Evolutionary conservation across 2,888 invertebrate species (phyloP), one percentile per base, ranked within the genome.

Genomic region (Latheticus oryzae): DNA sequence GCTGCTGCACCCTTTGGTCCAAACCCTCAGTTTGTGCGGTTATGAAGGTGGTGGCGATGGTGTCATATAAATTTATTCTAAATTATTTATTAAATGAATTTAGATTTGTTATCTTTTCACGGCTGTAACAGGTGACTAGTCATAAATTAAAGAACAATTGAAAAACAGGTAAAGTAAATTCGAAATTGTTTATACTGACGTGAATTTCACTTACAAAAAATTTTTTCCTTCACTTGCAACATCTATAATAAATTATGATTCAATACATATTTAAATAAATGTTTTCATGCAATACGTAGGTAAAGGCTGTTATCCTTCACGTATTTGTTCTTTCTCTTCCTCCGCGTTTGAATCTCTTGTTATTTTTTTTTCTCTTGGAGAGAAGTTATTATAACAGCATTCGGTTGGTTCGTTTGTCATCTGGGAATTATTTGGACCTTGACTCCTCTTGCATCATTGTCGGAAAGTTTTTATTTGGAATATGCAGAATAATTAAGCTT

Each of bases 91-190:
- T 7, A 26, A 50, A 48, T 56, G 50, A 40, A 50, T 48, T 50
- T 56, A 50, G 56, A 32, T 24, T 5, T 19, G 45, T 57, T 57
- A 57, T 57, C 51, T 57, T 9, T 57, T 32, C 33, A 17, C 28
- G 30, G 55, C 11, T 28, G 33, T 30, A 52, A 16, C 9, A n/a
- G 19, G 28, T 43, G 51, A 52, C 51, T 24, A 16, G 13, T 30
- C 28, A 43, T 57, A 57, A 57, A 52, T 51, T 32, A 52, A 2
- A 57, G 24, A 35, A 35, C 43, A 45, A 26, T 45, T 37, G 45
- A 45, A 17, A 38, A 13, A 11, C 21, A 45, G 51, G 45, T 43
- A 45, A 28, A 52, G 35, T 38, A 48, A 54, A 30, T 23, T 40
- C n/a, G 8, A 33, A 33, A 33, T 32, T 7, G 2, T 19, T 43